Base-by-base conservation (phyloP, 2,888 invertebrate species). In the Acleris holmiana region DNA sequence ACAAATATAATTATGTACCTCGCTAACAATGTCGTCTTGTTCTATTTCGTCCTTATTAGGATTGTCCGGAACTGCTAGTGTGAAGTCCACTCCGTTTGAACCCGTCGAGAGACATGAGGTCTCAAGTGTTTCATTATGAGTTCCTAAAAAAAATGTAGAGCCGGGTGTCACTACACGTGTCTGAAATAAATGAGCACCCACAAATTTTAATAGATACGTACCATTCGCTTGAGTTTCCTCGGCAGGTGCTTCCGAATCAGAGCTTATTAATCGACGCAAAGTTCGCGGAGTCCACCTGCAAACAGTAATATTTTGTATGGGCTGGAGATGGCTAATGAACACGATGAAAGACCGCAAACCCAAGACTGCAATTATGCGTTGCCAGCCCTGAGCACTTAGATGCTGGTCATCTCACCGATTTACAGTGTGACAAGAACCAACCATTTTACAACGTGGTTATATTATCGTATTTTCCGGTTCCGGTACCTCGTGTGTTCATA, bases 281-380 rank as follows among this genome's bases (percentile, higher is more conserved):
- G 85, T 83, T 73, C 78, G 82, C 23, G 89, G 89, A 6, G 90
- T 89, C 88, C 89, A 91, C 61, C 91, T 91, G 73, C 23, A 71
- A 74, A 35, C 21, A 66, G 29, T 15, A 40, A 41, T 15, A 25
- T 25, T 3, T 25, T 7, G 6, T 25, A 25, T 8, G 25, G 7
- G 25, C 25, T 25, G 7, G 25, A 25, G 7, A 25, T 1, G 7
- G 25, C 25, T 25, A 25, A 7, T 25, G 6, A 25, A 7, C 25
- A 25, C 25, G 25, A 25, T 25, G 7, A 7, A 7, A 7, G 7
- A 25, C 25, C 6, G 25, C 25, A 7, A 25, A 25, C 7, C 4
- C 25, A 25, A 25, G 1, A 25, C 25, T 7, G 21, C 21, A 2
- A 8, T 25, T 25, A 7, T 7, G 25, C 7, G 7, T 25, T 25